Evolutionary conservation across 2,888 invertebrate species (phyloP), one percentile per base, ranked within the genome.

Genomic region (Bellardia bayeri): DNA sequence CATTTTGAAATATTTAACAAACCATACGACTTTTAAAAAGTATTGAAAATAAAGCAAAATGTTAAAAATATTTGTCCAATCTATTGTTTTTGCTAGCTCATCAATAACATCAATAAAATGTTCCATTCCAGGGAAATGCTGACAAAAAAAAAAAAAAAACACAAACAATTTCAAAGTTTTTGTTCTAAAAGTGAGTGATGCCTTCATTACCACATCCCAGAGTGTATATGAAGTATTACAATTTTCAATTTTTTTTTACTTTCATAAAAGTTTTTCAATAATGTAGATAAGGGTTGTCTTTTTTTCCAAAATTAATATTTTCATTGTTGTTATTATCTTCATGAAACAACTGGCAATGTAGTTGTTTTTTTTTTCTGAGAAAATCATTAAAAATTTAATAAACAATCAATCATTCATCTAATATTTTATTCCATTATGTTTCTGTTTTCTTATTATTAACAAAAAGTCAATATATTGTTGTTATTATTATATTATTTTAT

Each of bases 111-210:
- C n/a, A 51, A n/a, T 51, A 4, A n/a, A 13, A 13, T 13, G 4
- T 7, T 49, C 2, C 4, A 4, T n/a, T 51, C 13, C 11, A 45
- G 13, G 13, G 11, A 40, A 72, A 56, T 72, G 42, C 9, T 72
- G 42, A 56, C 23, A 13, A 56, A 14, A 40, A 58, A 74, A 74
- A 42, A 23, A n/a, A 54, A 56, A 72, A 72, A 42, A 56, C 23
- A 23, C 23, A 23, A 23, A 23, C 23, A 40, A 40, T 54, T 13
- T 42, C 33, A 14, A 69, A 51, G n/a, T 14, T 56, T 72, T 40
- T 37, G 7, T 74, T 23, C 16, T 45, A 58, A 72, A 58, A 45
- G 1, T 58, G 40, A 58, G 37, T 42, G 42, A 42, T 56, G 9
- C 16, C 7, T 40, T 37, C 16, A 56, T 54, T 56, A 51, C 2